Base-by-base conservation (phyloP, 2,797 vertebrate genomes). In the Chelmon rostratus region DNA sequence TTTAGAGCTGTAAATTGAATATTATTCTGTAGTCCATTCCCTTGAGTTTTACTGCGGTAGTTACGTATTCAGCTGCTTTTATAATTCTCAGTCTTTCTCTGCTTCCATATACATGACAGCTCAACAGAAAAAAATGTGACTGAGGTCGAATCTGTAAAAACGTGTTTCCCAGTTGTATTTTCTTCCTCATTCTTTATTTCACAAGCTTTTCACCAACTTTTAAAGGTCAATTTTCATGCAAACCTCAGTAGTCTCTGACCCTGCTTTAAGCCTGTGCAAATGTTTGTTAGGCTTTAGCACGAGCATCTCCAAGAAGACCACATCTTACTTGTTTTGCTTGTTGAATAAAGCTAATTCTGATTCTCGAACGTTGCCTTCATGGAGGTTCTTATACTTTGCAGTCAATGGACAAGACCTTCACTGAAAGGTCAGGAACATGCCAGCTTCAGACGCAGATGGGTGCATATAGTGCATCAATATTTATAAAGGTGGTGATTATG, bases 401-500 rank as follows among this genome's bases (percentile, higher is more conserved):
- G 66, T 71, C 64, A 25, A 40, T 63, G 57, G 37, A 69, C 67
- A 38, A 50, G 68, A 62, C 68, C 57, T 65, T 64, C 64, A 18
- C 8, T 57, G 25, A 77, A 89, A 86, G 82, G 82, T 88, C 81
- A 88, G 28, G 42, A 68, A 23, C 69, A 58, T 3, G 25, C 13
- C 58, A 37, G 61, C 44, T 10, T 68, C 73, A 61, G 68, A 73
- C 68, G 63, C 78, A 64, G 73, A 83, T 19, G 63, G 79, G 13
- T 35, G 77, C 35, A 52, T 47, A 31, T 23, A 65, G 66, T 44
- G 68, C 72, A 87, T 89, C 73, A 74, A 82, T 85, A 89, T 89
- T 82, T 38, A 88, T 73, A 35, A 62, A 76, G 67, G 44, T 2
- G 5, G 33, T 21, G 56, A 84, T 85, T 53, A 76, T 23, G 54